Evolutionary conservation across 2,888 invertebrate genomes (phyloP).

Genomic region (Rhamphomyia laevipes): DNA sequence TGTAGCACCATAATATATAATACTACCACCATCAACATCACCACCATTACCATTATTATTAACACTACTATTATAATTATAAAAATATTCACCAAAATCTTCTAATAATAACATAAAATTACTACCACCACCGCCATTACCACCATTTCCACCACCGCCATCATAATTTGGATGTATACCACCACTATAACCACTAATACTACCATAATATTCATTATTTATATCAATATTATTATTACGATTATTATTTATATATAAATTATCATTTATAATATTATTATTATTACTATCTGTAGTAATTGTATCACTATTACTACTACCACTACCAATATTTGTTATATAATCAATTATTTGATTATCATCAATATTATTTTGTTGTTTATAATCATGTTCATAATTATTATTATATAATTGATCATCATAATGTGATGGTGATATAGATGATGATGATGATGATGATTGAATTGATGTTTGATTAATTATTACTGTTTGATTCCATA

Average conservation of each 20-base stretch:
- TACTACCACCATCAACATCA: not conserved
- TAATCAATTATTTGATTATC: conserved; percentile 9
- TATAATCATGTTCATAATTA: conserved; percentile 7
- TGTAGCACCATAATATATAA: conserved; percentile 29
- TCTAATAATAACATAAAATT: conserved; percentile 55
- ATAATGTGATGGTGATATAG: conserved; percentile 10
- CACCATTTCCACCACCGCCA: not conserved
- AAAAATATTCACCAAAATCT: conserved; percentile 69
- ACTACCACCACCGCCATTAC: conserved; percentile 27
- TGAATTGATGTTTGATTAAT: conserved; percentile 13
- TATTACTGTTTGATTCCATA: conserved; percentile 14
- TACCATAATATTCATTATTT: not conserved
- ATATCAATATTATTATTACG: not conserved
- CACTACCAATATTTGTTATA: conserved; percentile 13
- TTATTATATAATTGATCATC: conserved; percentile 13
- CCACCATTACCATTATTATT: conserved; percentile 19
- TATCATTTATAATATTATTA: not conserved
- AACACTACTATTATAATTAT: conserved; percentile 39
- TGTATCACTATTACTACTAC: conserved; percentile 9
- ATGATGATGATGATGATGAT: conserved; percentile 12
- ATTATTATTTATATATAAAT: not conserved
- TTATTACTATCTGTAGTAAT: conserved; percentile 1
- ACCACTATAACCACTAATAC: not conserved
- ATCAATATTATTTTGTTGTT: conserved; percentile 6
- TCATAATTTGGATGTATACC: not conserved